Percentiles rank a stretch among this genome's conserved stretches.
Conservation (phyloP, 2,888 invertebrate genomes). For the Tachina fera region DNA sequence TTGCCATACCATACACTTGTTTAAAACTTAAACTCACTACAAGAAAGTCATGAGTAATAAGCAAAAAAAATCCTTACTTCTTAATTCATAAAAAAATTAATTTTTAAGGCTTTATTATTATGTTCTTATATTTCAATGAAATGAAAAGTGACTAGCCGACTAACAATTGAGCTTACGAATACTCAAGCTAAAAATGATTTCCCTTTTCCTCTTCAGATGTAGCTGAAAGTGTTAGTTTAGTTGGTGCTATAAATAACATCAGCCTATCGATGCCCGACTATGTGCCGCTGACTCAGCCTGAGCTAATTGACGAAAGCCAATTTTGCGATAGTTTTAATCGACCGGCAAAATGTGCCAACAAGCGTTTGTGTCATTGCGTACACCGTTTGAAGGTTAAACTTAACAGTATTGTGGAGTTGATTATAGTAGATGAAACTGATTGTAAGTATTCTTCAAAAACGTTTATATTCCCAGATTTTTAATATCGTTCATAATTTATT, state of each 20-base stretch:
- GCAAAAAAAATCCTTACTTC: too few species aligned
- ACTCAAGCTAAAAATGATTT: too few species aligned
- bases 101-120: too few species aligned
- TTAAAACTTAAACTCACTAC: too few species aligned
- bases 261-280: constrained; percentile 90
- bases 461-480: neutral
- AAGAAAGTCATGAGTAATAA: too few species aligned
- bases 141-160: too few species aligned
- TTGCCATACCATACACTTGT: too few species aligned
- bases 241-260: constrained; percentile 87
- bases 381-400: constrained; percentile 76
- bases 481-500: neutral
- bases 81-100: too few species aligned
- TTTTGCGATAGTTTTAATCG: constrained; percentile 76
- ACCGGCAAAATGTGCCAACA: constrained; percentile 72
- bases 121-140: too few species aligned
- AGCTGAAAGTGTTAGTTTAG: constrained; percentile 73
- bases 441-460: constrained; percentile 73
- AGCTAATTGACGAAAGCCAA: constrained; percentile 76
- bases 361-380: constrained; percentile 74
- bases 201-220: constrained; percentile 70
- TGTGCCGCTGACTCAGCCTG: constrained; percentile 88
- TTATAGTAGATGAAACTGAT: constrained; percentile 78
- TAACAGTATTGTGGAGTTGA: constrained; percentile 77
- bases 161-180: too few species aligned